phyloP scores from a whole-genome alignment of 2,888 invertebrate species.

The Trichogramma evanescens region DNA sequence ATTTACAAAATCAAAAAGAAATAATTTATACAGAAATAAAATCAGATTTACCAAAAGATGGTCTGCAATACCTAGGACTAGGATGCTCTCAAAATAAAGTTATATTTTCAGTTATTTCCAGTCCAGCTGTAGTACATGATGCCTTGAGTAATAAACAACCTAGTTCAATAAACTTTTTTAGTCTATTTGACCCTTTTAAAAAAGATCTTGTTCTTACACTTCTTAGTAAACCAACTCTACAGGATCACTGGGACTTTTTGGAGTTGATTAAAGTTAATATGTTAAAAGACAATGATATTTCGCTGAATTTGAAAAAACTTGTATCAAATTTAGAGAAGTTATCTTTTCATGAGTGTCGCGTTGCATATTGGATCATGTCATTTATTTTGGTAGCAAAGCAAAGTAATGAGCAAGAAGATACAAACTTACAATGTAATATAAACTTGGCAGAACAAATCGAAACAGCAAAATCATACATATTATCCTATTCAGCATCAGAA shows the following conservation, averaged over 20 bases:
- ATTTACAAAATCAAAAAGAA: constrained; percentile 22
- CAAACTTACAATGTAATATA: no score
- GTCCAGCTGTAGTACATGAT: constrained; percentile 39
- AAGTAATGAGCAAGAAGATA: no score
- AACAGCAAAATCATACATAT: constrained; percentile 35
- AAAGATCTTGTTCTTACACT: constrained; percentile 29
- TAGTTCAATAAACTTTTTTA: constrained; percentile 33
- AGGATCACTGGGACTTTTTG: constrained; percentile 41
- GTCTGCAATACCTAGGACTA: constrained; percentile 37
- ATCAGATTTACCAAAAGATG: constrained; percentile 25
- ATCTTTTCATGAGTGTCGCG: constrained; percentile 29
- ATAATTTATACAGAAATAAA: constrained; percentile 23
- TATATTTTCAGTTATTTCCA: constrained; percentile 33
- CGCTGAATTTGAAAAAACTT: constrained; percentile 18
- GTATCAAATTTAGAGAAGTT: constrained; percentile 28
- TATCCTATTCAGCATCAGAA: constrained; percentile 30
- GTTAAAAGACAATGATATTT: constrained; percentile 5
- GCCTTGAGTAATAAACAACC: constrained; percentile 42
- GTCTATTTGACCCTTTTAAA: constrained; percentile 24
- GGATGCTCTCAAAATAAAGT: constrained; percentile 32
- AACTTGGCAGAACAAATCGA: constrained; percentile 4
- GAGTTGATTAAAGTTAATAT: constrained; percentile 35
- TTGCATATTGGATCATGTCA: constrained; percentile 36
- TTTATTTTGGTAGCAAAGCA: no score
- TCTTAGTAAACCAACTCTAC: constrained; percentile 21